These are phyloP conservation scores for Adoxophyes honmai DNA, from an alignment of 1,140 invertebrate genomes.

Conservation along the genomic window DNA sequence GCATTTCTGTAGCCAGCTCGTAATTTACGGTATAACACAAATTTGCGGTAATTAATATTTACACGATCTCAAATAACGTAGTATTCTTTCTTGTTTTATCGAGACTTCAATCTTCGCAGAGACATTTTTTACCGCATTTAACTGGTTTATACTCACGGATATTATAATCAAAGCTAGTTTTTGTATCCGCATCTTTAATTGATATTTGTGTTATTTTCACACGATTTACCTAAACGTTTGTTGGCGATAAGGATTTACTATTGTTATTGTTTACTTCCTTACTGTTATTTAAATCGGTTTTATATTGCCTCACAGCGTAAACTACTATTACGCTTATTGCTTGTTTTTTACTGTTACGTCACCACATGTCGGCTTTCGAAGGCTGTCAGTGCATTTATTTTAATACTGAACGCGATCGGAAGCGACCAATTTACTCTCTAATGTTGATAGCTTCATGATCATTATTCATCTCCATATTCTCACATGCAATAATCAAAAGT, in stretches of 20 bases:
- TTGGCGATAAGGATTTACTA: neutral
- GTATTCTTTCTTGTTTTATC: slow-evolving; percentile 1
- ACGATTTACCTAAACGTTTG: slow-evolving; percentile 12
- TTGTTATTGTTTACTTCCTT: slow-evolving; percentile 12
- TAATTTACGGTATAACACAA: neutral
- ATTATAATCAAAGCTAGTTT: neutral
- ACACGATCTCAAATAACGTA: neutral
- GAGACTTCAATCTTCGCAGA: neutral
- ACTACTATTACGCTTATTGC: neutral
- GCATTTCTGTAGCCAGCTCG: neutral
- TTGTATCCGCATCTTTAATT: slow-evolving; percentile 11
- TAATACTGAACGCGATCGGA: slow-evolving; percentile 8
- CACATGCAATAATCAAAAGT: neutral
- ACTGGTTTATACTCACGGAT: slow-evolving; percentile 10
- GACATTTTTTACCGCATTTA: neutral
- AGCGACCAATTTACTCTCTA: slow-evolving; percentile 12
- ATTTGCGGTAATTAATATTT: neutral
- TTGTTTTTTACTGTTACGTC: neutral
- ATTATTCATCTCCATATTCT: slow-evolving; percentile 8
- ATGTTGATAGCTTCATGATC: slow-evolving; percentile 9
- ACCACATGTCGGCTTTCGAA: neutral
- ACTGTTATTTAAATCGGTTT: neutral
- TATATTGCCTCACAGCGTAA: neutral
- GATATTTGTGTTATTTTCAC: slow-evolving; percentile 15
- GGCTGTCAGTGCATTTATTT: slow-evolving; percentile 4